Evolutionary conservation across 2,797 vertebrate genomes (phyloP), one percentile per base, ranked within the genome.

Genomic region (Phalloptychus januarius): DNA sequence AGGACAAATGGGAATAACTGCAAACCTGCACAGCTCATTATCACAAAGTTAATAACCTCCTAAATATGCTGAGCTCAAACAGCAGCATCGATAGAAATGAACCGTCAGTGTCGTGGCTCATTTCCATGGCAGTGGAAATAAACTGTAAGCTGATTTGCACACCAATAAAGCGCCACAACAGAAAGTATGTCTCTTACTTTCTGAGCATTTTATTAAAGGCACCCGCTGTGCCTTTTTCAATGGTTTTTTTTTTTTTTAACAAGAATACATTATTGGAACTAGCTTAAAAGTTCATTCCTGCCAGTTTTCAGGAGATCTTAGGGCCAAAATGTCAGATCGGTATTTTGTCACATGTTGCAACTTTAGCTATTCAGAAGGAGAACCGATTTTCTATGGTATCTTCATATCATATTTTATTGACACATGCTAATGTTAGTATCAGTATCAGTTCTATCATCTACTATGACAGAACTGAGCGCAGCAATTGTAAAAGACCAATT

Each of bases 31-130:
- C 10, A 20, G 63, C 25, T 6, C 1, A 44, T 38, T 58, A 12
- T 23, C 31, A 25, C 28, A 67, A 50, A 28, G 15, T 50, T 48
- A 56, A 25, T 31, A 33, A 44, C 46, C 36, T 79, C 36, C 2
- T 46, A 58, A 79, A 65, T 20, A 25, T 20, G 28, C 20, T 31
- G 20, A 75, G 75, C 44, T 5, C 40, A 56, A 70, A 79, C 52
- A 67, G 36, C 8, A 65, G 52, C 18, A 38, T 20, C 52, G 4
- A 11, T 12, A 20, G 33, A 65, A 65, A 65, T 65, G 18, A 36
- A 38, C 33, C 16, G 2, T 50, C 20, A 50, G 10, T 23, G 7
- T 50, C 25, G 50, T 52, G 23, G 7, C 25, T 52, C 23, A 52
- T 52, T 52, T 25, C 50, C 50, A 10, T 3, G 23, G 23, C 50